These are phyloP conservation scores for Leuctra nigra DNA, from an alignment of 2,888 invertebrate species.

Conservation along the genomic window DNA sequence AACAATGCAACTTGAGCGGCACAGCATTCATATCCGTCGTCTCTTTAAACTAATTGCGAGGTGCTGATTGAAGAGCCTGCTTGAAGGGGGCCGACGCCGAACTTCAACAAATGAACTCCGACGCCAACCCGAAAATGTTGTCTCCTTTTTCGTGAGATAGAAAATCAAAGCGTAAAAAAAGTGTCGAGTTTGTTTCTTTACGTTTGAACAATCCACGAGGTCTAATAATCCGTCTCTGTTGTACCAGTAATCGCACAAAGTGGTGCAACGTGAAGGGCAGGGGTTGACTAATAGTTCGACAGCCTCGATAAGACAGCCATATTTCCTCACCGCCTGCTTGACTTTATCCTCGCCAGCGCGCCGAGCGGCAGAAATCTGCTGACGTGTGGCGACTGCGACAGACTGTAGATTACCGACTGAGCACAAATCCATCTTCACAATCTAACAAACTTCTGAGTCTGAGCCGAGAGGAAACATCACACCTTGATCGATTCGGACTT, in stretches of 20 bases:
- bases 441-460: no score
- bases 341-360: slow-evolving; percentile 4
- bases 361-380: not conserved
- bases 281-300: slow-evolving; percentile 4
- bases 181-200: not conserved
- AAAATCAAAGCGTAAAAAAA: not conserved
- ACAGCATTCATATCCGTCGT: not conserved
- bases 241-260: slow-evolving; percentile 15
- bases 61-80: no score
- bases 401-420: not conserved
- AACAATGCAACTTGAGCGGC: not conserved
- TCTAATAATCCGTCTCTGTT: slow-evolving; percentile 4
- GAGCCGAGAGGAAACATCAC: no score
- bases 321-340: slow-evolving; percentile 10
- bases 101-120: no score
- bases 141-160: no score
- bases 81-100: no score
- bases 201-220: not conserved
- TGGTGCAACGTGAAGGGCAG: not conserved
- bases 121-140: no score
- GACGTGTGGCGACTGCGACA: not conserved
- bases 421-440: no score
- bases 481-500: no score
- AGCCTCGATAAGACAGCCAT: slow-evolving; percentile 3
- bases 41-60: slow-evolving; percentile 7